These are phyloP conservation scores for Aegithalos caudatus DNA, from an alignment of 2,113 vertebrate species.

Conservation along the genomic window DNA sequence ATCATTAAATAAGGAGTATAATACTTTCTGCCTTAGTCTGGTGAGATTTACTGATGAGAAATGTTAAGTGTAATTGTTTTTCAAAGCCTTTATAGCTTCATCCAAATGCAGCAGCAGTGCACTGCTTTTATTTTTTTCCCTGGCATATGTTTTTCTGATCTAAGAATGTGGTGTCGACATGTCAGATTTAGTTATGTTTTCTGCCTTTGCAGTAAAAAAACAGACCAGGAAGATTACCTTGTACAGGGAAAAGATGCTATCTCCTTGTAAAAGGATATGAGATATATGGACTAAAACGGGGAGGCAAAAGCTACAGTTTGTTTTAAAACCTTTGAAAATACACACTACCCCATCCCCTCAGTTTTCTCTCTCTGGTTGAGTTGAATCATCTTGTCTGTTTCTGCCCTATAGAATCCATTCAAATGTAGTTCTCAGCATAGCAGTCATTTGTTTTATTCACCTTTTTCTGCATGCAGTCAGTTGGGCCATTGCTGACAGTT, in stretches of 20 bases:
- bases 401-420: neutral
- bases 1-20: conserved; percentile 26
- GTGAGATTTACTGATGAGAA: conserved; percentile 17
- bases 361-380: neutral
- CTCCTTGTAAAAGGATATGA: neutral
- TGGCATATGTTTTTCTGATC: neutral
- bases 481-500: neutral
- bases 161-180: neutral
- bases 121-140: neutral
- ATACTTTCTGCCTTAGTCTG: neutral
- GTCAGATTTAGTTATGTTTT: neutral
- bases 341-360: neutral
- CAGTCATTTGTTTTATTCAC: neutral
- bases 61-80: neutral
- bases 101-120: neutral
- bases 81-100: neutral
- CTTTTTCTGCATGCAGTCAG: neutral
- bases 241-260: neutral
- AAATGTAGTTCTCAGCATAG: neutral
- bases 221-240: neutral
- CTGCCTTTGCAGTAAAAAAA: conserved; percentile 10
- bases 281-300: neutral
- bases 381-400: neutral
- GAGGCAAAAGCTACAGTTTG: neutral
- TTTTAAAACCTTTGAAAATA: neutral